Evolutionary conservation across 2,888 invertebrate genomes (phyloP), one percentile per base, ranked within the genome.

Genomic region (Acanthosepion lycidas): DNA sequence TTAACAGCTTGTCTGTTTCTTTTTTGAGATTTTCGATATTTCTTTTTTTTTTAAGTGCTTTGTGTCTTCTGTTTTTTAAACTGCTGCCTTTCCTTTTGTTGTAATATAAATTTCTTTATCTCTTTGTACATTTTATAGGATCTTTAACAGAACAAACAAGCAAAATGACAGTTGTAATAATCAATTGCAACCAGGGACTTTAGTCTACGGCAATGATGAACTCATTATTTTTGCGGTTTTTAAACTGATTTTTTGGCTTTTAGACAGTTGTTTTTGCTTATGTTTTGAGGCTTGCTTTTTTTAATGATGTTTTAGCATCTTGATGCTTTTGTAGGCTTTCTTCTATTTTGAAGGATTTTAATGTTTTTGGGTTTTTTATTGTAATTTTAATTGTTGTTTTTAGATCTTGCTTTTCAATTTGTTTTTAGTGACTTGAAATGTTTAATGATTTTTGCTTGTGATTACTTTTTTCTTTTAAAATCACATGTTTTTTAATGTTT

Each of bases 181-280:
- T 78, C 78, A 78, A 78, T 78, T 78, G 78, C n/a, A 78, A 78
- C 78, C 23, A 78, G 78, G 78, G 78, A 78, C n/a, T n/a, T 78
- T 78, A n/a, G 78, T 78, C 78, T n/a, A 78, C 33, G 78, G 78
- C 78, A n/a, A 78, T 33, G 78, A 78, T 12, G 15, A n/a, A 33
- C 15, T 78, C 78, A 78, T 78, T 78, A 78, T 78, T 33, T 78
- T n/a, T 78, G 78, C 33, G 78, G 78, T 78, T 78, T 78, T 78
- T 33, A 78, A 78, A 78, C n/a, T n/a, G 78, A 6, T 33, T 78
- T 78, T 78, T 78, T n/a, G 12, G 12, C 78, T n/a, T n/a, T 78
- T n/a, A 78, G 78, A 59, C 59, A 59, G 26, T 59, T 59, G 23
- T 33, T 33, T 78, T 33, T 78, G 33, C 78, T 78, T 78, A 78